A percentile compares a stretch with the other conserved stretches of the same genome.
Evolutionary conservation across 2,113 vertebrate species (phyloP).

Genomic region (Hepsetus odoe): DNA sequence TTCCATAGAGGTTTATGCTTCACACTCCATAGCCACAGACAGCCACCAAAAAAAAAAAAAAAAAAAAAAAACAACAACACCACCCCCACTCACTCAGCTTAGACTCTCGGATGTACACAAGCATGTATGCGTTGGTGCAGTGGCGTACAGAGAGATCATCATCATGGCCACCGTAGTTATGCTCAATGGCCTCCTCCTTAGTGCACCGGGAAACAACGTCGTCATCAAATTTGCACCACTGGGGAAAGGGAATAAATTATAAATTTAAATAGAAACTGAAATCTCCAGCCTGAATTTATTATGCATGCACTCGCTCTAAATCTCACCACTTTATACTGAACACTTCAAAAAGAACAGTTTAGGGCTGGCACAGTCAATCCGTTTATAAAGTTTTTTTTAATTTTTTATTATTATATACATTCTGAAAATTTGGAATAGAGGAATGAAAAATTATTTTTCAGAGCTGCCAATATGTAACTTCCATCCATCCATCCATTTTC

Average conservation of each 20-base stretch:
- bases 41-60: background rate
- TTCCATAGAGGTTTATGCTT: background rate
- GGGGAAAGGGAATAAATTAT: background rate
- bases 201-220: slow-evolving; percentile 97
- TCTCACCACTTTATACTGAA: background rate
- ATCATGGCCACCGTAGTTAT: slow-evolving; percentile 97
- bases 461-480: too few species aligned
- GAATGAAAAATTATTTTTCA: too few species aligned
- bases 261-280: background rate
- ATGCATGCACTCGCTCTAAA: background rate
- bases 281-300: background rate
- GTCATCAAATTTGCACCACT: slow-evolving; percentile 99
- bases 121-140: slow-evolving; percentile 98
- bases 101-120: slow-evolving; percentile 98
- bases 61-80: too few species aligned
- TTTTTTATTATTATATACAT: too few species aligned
- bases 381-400: too few species aligned
- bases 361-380: background rate
- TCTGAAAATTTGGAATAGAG: too few species aligned
- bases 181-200: slow-evolving; percentile 97
- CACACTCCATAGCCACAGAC: background rate
- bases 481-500: too few species aligned
- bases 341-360: background rate
- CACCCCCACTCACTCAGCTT: slow-evolving; percentile 84
- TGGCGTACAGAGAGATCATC: slow-evolving; percentile 96